Conservation (phyloP, 92 coral and sea anemone species). For the Paragorgia papillata region DNA sequence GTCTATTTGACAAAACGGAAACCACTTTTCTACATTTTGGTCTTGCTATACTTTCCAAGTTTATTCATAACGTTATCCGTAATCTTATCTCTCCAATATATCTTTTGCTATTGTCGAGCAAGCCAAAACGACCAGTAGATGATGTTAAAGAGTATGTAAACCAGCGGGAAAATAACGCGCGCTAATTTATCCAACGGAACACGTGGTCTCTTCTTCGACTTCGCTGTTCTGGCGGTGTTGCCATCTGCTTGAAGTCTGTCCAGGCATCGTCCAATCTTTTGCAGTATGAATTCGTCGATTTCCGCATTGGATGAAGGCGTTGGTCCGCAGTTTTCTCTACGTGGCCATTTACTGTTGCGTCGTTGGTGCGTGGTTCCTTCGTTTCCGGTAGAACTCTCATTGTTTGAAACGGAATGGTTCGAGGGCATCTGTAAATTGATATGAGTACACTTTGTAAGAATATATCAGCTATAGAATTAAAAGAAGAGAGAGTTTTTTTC, state of each 20-base stretch:
- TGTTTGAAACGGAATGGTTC: neutral
- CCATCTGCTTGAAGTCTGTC: conserved; percentile 11
- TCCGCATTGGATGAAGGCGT: conserved; percentile 20
- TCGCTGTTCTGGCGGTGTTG: neutral
- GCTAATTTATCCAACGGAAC: neutral
- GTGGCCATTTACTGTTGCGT: neutral
- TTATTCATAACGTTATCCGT: no score
- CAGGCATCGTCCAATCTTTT: conserved; percentile 1
- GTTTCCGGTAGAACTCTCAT: neutral
- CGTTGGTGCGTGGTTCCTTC: neutral
- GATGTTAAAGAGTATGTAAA: conserved; percentile 16
- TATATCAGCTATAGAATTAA: no score
- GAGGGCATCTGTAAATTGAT: neutral
- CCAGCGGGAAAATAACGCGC: conserved; percentile 17
- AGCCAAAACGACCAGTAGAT: conserved; percentile 26
- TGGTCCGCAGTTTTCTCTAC: conserved; percentile 1
- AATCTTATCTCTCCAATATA: no score
- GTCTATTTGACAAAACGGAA: no score
- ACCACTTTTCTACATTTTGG: no score
- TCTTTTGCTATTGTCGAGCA: no score
- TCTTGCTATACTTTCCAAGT: no score
- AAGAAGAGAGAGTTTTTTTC: neutral
- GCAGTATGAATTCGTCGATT: conserved; percentile 7
- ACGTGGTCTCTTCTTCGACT: neutral
- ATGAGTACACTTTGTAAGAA: neutral